These are phyloP conservation scores for Epiblema foenella DNA, from an alignment of 2,888 invertebrate species.

Conservation along the genomic window DNA sequence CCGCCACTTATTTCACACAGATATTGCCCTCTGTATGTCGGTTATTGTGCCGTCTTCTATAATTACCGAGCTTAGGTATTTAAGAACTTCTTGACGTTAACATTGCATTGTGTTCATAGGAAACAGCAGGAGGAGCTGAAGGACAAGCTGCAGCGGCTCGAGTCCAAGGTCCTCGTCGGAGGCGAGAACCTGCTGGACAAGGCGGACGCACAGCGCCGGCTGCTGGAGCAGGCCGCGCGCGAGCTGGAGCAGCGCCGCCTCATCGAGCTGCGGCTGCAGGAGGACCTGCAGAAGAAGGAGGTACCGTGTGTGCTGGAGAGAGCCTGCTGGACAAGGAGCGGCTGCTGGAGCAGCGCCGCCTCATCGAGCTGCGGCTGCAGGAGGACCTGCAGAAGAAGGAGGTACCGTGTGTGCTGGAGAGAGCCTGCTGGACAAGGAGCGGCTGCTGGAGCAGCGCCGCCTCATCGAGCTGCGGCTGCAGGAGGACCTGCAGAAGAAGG, in stretches of 20 bases:
- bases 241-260: slow-evolving; percentile 92
- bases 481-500: slow-evolving; percentile 93
- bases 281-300: slow-evolving; percentile 94
- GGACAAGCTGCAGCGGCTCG: slow-evolving; percentile 94
- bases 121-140: slow-evolving; percentile 92
- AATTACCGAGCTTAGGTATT: no score
- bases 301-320: slow-evolving; percentile 87
- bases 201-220: slow-evolving; percentile 95
- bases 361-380: slow-evolving; percentile 92
- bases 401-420: slow-evolving; percentile 87
- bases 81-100: no score
- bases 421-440: slow-evolving; percentile 90
- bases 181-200: slow-evolving; percentile 99
- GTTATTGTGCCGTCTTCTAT: no score
- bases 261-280: slow-evolving; percentile 92
- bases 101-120: slow-evolving; percentile 57
- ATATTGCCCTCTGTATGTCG: no score
- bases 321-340: slow-evolving; percentile 90
- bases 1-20: no score
- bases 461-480: slow-evolving; percentile 92
- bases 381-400: slow-evolving; percentile 94
- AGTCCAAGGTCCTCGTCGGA: slow-evolving; percentile 98
- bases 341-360: slow-evolving; percentile 91
- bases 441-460: slow-evolving; percentile 91
- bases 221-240: slow-evolving; percentile 94